Base-by-base conservation (phyloP, 2,113 vertebrate genomes). In the Arizona elegans region DNA sequence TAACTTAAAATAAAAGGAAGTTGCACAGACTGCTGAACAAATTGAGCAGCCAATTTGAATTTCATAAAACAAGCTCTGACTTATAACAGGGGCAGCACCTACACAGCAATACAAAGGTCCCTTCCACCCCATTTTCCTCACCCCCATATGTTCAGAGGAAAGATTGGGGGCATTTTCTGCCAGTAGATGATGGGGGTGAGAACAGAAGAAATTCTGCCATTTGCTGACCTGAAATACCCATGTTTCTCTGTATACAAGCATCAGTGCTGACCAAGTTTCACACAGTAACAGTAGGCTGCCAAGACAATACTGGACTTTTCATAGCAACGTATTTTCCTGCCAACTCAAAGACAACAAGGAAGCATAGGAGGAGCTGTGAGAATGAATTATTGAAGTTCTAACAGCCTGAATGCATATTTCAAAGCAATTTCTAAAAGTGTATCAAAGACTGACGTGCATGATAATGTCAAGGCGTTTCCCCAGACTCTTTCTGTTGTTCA, bases 341-440 rank as follows among this genome's bases (percentile, higher is more conserved):
- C 15, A 81, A 81, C n/a, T 38, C 70, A 38, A 38, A 38, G n/a
- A 81, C 38, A 33, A 81, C 15, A 81, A 81, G n/a, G 17, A 81
- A 81, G 7, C 17, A 81, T 8, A 81, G 70, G 33, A 81, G 19
- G 33, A 81, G 15, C 6, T n/a, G 7, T 81, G 70, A 81, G 15
- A 38, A 19, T 92, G 91, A 88, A 54, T 13, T 94, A 24, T 92
- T 93, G 90, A 88, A n/a, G 26, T 47, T 95, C 70, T 0, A 11
- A 1, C 90, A 92, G 91, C 89, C 91, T 86, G 92, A 94, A 94
- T 93, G 62, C 93, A 95, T 86, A 95, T 95, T 90, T 87, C 75
- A 0, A 92, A 90, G 62, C 2, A 91, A 89, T 86, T 87, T 92
- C 47, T 87, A 3, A 87, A 26, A 17, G 93, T 1, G 86, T 91